These are phyloP conservation scores for Campodea augens DNA, from an alignment of 1,140 invertebrate genomes.

Conservation along the genomic window DNA sequence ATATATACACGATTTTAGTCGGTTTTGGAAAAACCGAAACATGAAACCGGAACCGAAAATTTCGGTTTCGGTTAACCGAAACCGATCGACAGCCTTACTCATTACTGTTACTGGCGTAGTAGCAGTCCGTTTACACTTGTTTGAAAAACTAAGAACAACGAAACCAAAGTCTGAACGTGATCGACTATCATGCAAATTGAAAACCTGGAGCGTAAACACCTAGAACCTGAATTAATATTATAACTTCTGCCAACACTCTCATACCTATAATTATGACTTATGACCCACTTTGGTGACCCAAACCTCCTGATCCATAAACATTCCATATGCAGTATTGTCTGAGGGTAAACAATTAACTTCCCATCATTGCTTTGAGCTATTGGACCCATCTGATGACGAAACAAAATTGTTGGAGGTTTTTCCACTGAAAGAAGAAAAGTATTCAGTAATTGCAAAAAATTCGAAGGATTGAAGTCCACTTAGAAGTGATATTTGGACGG, in stretches of 20 bases:
- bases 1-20: no score
- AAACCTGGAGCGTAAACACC: slow-evolving; percentile 1
- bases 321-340: slow-evolving; percentile 65
- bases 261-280: slow-evolving; percentile 44
- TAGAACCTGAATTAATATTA: slow-evolving; percentile 21
- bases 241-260: slow-evolving; percentile 5
- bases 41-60: no score
- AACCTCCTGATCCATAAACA: slow-evolving; percentile 67
- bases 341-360: slow-evolving; percentile 61
- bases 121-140: no score
- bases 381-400: slow-evolving; percentile 54
- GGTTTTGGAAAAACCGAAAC: no score
- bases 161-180: slow-evolving; percentile 15
- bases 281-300: slow-evolving; percentile 63
- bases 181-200: slow-evolving; percentile 12
- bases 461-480: not conserved
- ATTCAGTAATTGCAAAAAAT: no score
- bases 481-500: slow-evolving; percentile 4
- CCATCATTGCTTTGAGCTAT: slow-evolving; percentile 73
- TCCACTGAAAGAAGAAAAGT: slow-evolving; percentile 37
- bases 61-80: no score
- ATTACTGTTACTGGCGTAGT: no score
- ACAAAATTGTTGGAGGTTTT: slow-evolving; percentile 64
- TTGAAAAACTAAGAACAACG: no score
- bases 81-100: no score